Percentiles rank a stretch among this genome's conserved stretches.
Conservation (phyloP, 2,888 invertebrate species). For the Pristionchus arcanus region DNA sequence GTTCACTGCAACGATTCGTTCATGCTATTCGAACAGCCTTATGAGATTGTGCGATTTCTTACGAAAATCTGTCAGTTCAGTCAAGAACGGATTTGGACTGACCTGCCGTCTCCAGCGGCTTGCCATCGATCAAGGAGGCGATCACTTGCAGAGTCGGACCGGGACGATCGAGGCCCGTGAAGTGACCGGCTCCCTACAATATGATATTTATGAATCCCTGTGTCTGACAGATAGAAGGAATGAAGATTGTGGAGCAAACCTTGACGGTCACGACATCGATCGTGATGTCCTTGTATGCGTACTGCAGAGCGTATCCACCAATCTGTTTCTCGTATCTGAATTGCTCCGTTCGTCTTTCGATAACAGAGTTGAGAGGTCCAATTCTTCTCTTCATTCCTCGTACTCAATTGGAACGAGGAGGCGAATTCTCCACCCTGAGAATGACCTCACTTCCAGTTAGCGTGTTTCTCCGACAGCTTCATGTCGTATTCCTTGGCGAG, state of each 20-base stretch:
- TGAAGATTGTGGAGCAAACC: constrained; percentile 44
- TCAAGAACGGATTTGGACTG: too few species aligned
- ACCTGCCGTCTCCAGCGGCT: background rate
- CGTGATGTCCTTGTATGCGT: constrained; percentile 56
- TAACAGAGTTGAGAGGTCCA: background rate
- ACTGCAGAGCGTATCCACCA: constrained; percentile 65
- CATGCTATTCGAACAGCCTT: too few species aligned
- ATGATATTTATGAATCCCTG: too few species aligned
- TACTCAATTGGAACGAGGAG: background rate
- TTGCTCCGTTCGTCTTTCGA: background rate
- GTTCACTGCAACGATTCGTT: background rate
- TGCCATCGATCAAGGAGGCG: constrained; percentile 82
- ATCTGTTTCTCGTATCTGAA: constrained; percentile 21
- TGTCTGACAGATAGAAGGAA: too few species aligned
- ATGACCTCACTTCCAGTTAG: background rate
- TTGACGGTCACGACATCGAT: constrained; percentile 70
- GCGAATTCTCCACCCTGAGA: background rate
- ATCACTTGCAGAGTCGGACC: constrained; percentile 88
- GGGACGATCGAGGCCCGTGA: constrained; percentile 89
- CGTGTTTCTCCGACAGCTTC: background rate
- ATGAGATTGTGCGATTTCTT: too few species aligned
- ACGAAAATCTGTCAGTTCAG: too few species aligned
- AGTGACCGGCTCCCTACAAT: constrained; percentile 85
- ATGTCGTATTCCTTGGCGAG: constrained; percentile 2
- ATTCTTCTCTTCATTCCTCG: background rate